Evolutionary conservation across 2,113 vertebrate genomes (phyloP).

Genomic region (Solenodon paradoxus): DNA sequence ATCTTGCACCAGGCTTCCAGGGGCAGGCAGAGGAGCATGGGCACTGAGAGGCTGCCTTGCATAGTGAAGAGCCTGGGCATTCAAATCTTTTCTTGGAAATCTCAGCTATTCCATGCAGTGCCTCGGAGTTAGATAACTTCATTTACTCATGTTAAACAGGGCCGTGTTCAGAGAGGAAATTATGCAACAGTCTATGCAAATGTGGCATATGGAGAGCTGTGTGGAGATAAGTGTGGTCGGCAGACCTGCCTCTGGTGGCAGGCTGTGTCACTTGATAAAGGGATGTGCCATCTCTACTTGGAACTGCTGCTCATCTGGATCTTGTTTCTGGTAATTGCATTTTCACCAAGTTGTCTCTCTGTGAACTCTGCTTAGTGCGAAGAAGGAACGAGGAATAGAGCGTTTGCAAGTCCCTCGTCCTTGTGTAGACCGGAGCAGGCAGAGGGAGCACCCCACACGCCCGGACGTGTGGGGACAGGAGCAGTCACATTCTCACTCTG

Average conservation of each 20-base stretch:
- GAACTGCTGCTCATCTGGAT: slow-evolving; percentile 51
- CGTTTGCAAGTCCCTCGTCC: not conserved
- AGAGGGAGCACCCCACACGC: not conserved
- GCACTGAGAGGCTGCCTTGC: not conserved
- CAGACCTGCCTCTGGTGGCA: slow-evolving; percentile 32
- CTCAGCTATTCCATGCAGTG: slow-evolving; percentile 48
- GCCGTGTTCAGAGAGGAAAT: slow-evolving; percentile 66
- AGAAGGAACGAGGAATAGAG: slow-evolving; percentile 9
- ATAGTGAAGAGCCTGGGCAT: not conserved
- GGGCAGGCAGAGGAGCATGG: no score
- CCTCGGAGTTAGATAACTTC: slow-evolving; percentile 64
- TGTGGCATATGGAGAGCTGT: slow-evolving; percentile 50
- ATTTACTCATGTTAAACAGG: slow-evolving; percentile 64
- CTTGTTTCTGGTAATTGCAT: slow-evolving; percentile 59
- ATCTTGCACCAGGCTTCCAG: no score
- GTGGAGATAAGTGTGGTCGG: slow-evolving; percentile 58
- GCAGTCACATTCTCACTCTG: not conserved
- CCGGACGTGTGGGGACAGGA: not conserved
- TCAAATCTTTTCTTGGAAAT: slow-evolving; percentile 75
- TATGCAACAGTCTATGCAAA: slow-evolving; percentile 68
- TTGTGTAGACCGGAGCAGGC: not conserved
- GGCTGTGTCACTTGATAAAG: slow-evolving; percentile 61
- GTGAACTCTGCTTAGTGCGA: slow-evolving; percentile 4
- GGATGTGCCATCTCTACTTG: slow-evolving; percentile 55
- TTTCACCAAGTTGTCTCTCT: not conserved